A percentile compares a stretch with the other conserved stretches of the same genome.
These are phyloP conservation scores for Aradophagus sp. DNA, from an alignment of 1,140 invertebrate genomes.

Conservation along the genomic window DNA sequence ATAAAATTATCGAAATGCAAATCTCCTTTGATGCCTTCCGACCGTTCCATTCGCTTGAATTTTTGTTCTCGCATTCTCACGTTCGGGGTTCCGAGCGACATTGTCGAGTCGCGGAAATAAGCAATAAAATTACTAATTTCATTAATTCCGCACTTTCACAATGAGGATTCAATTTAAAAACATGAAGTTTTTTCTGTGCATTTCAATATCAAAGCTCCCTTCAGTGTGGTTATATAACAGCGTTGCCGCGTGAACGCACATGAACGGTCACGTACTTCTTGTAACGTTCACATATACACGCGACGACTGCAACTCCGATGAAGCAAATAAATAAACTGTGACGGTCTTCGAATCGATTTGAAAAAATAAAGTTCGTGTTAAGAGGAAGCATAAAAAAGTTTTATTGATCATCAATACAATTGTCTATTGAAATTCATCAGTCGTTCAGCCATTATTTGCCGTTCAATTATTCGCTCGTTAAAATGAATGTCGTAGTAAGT, in stretches of 20 bases:
- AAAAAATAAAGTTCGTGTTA: not conserved
- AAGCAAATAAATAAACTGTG: too few species aligned
- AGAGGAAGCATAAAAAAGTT: not conserved
- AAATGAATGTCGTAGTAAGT: not conserved
- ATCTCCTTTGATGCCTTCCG: conserved; percentile 14
- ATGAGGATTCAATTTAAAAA: conserved; percentile 26
- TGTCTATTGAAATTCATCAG: conserved; percentile 13
- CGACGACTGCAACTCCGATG: too few species aligned
- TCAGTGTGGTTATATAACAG: conserved; percentile 3
- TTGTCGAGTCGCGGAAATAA: too few species aligned
- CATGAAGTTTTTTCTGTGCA: conserved; percentile 15
- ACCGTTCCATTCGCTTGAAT: too few species aligned
- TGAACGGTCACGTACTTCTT: conserved; percentile 28
- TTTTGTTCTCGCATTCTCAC: conserved; percentile 8
- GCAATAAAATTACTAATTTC: conserved; percentile 31
- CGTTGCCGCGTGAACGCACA: conserved; percentile 7
- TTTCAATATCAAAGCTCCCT: conserved; percentile 13
- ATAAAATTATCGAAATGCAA: conserved; percentile 31
- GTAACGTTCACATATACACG: too few species aligned
- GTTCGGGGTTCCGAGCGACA: too few species aligned
- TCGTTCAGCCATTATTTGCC: not conserved
- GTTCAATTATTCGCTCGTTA: conserved; percentile 9
- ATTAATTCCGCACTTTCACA: conserved; percentile 27
- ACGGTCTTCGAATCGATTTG: conserved; percentile 3
- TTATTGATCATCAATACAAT: conserved; percentile 4